phyloP scores from a whole-genome alignment of 1,140 invertebrate genomes.

The Heterodera carotae region DNA sequence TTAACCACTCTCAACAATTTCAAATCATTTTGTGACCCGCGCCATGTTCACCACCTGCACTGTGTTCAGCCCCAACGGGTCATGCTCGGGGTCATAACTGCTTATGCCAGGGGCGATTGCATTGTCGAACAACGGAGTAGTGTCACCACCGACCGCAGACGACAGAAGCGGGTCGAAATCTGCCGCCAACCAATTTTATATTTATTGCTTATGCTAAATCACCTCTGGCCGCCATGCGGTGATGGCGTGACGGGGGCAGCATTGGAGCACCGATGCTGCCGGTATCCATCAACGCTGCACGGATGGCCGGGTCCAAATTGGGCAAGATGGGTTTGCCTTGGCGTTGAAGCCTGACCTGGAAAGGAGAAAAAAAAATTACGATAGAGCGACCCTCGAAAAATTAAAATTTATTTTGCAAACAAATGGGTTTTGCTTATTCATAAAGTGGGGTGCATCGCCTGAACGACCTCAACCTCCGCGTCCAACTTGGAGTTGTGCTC shows the following conservation, averaged over 20 bases:
- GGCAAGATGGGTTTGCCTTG: neutral
- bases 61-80: neutral
- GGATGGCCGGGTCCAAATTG: conserved; percentile 9
- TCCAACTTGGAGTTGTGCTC: conserved; percentile 11
- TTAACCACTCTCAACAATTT: too few relatives aligned
- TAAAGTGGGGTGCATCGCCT: too few relatives aligned
- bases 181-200: neutral
- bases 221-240: neutral
- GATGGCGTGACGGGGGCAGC: neutral
- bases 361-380: neutral
- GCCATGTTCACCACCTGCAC: neutral
- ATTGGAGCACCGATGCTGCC: neutral
- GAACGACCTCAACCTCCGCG: neutral
- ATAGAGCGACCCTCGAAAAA: too few relatives aligned
- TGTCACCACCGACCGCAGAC: neutral
- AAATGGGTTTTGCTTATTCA: neutral
- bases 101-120: too few relatives aligned
- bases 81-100: neutral
- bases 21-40: too few relatives aligned
- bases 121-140: neutral
- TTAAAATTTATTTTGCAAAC: neutral
- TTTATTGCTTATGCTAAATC: too few relatives aligned
- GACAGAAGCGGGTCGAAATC: neutral
- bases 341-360: neutral
- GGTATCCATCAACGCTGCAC: neutral